Conservation (phyloP, 2,113 vertebrate species). For the Xiphophorus maculatus region DNA sequence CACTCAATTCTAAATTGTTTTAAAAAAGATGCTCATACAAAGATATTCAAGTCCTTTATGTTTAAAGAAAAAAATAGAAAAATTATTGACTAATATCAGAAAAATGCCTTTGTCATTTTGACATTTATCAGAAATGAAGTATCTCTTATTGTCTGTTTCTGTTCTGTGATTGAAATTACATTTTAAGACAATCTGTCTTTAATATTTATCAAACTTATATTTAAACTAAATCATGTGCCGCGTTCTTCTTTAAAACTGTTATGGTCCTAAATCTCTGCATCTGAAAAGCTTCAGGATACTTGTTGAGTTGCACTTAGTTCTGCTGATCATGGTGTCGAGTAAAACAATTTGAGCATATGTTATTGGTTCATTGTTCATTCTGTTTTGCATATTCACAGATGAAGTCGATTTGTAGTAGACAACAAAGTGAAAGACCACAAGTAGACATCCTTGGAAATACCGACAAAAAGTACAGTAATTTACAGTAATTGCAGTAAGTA, state of each 20-base stretch:
- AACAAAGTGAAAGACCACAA: neutral
- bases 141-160: neutral
- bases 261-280: neutral
- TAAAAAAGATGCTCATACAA: conserved; percentile 25
- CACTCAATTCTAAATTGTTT: conserved; percentile 41
- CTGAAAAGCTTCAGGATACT: neutral
- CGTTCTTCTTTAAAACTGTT: neutral
- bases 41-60: neutral
- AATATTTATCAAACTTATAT: neutral
- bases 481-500: too few species aligned
- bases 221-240: too few species aligned
- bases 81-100: neutral
- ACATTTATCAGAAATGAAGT: neutral
- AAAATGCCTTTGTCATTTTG: neutral
- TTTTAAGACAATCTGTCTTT: neutral
- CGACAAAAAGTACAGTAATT: neutral
- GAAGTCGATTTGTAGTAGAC: neutral
- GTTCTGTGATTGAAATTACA: neutral
- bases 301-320: neutral
- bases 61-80: neutral
- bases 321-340: neutral
- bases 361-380: neutral
- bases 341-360: neutral
- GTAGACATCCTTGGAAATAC: neutral
- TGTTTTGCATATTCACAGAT: neutral